Evolutionary conservation across 35 echinoderm and acorn worm species (phyloP).

Genomic region (Ophioderma brevispina): DNA sequence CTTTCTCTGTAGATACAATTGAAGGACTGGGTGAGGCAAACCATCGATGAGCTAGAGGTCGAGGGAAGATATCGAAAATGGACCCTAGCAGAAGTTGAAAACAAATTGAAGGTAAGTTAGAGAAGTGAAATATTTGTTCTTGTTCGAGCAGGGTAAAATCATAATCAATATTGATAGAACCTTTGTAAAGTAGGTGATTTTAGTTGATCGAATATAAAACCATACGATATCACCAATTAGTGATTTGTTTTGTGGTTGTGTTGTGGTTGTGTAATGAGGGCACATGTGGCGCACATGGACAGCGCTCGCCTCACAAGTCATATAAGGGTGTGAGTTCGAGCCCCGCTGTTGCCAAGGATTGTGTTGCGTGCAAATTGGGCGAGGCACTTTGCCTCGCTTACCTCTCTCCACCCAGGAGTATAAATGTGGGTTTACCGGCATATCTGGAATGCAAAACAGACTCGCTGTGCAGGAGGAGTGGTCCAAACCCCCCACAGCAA

Average conservation of each 20-base stretch:
- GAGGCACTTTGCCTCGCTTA: no score
- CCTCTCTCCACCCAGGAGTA: no score
- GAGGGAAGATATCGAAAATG: constrained; percentile 36
- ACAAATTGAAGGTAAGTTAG: constrained; percentile 73
- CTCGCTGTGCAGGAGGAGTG: no score
- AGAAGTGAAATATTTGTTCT: background rate
- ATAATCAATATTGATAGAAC: background rate
- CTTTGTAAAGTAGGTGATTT: background rate
- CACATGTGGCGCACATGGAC: background rate
- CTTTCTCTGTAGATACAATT: constrained; percentile 83
- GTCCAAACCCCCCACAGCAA: no score
- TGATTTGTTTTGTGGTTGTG: background rate
- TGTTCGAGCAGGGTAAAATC: background rate
- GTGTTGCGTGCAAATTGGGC: no score
- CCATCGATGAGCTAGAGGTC: constrained; percentile 78
- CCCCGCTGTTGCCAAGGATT: no score
- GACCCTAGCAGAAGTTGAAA: constrained; percentile 56
- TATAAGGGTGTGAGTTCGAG: no score
- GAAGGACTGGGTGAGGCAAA: constrained; percentile 90
- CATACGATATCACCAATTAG: background rate
- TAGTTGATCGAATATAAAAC: background rate
- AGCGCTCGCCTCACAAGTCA: no score
- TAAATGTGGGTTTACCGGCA: no score
- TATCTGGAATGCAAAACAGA: no score
- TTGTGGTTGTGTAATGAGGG: background rate